phyloP scores from a whole-genome alignment of 2,113 vertebrate species.

The Triplophysa siluroides region DNA sequence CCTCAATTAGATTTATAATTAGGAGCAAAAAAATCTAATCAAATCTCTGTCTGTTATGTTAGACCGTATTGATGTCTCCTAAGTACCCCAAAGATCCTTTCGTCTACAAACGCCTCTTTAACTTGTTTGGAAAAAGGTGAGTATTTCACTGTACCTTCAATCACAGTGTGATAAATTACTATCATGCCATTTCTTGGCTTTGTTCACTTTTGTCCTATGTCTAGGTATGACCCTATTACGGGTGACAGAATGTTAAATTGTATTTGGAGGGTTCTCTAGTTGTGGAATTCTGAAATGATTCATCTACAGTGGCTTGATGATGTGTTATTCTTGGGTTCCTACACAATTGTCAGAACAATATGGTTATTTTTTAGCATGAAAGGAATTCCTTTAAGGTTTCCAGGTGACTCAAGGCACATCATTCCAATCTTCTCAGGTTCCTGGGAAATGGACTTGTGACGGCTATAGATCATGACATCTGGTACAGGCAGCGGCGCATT shows the following conservation, averaged over 20 bases:
- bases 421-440: slow-evolving; percentile 70
- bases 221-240: too few relatives aligned
- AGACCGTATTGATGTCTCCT: slow-evolving; percentile 75
- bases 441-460: slow-evolving; percentile 84
- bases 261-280: too few relatives aligned
- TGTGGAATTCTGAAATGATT: too few relatives aligned
- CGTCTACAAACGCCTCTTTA: slow-evolving; percentile 61
- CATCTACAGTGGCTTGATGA: too few relatives aligned
- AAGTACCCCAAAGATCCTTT: slow-evolving; percentile 69
- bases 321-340: too few relatives aligned
- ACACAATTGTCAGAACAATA: not conserved
- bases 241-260: too few relatives aligned
- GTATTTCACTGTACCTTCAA: not conserved
- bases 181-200: too few relatives aligned
- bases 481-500: slow-evolving; percentile 86
- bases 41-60: slow-evolving; percentile 18
- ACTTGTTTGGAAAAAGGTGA: slow-evolving; percentile 72
- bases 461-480: slow-evolving; percentile 76
- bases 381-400: not conserved
- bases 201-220: not conserved
- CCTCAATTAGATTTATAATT: not conserved
- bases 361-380: not conserved
- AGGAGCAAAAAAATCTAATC: not conserved
- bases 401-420: not conserved
- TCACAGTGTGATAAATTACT: too few relatives aligned